phyloP scores from a whole-genome alignment of 2,113 vertebrate genomes.

The Mirounga angustirostris region DNA sequence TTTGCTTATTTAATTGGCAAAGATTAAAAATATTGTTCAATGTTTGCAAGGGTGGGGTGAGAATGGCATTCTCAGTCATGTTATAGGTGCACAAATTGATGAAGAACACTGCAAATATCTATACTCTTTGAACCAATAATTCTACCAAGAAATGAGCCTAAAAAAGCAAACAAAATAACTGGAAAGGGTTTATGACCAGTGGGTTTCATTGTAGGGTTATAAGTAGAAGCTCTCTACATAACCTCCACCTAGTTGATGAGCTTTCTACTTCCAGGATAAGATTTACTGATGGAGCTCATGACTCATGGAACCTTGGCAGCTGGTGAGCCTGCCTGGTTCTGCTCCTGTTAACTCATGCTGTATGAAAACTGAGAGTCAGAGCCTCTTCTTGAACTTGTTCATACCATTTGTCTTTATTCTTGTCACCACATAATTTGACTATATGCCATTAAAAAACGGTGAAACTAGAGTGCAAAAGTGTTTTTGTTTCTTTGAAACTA shows the following conservation, averaged over 20 bases:
- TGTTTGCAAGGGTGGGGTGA: background rate
- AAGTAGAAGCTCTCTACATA: background rate
- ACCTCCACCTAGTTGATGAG: background rate
- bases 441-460: background rate
- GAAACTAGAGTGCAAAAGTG: background rate
- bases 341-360: background rate
- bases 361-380: background rate
- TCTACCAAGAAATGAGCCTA: constrained; percentile 34
- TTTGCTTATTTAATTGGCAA: background rate
- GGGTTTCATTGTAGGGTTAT: background rate
- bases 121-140: background rate
- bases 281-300: background rate
- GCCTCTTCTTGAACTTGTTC: background rate
- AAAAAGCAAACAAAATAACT: constrained; percentile 8
- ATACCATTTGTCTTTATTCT: background rate
- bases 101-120: background rate
- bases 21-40: constrained; percentile 2
- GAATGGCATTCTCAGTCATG: background rate
- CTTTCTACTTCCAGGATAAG: background rate
- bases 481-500: constrained; percentile 30
- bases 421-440: background rate
- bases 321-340: background rate
- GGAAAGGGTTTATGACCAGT: background rate
- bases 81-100: background rate
- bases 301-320: background rate